These are phyloP conservation scores for Dicycla oo DNA, from an alignment of 2,888 invertebrate species.

Conservation along the genomic window DNA sequence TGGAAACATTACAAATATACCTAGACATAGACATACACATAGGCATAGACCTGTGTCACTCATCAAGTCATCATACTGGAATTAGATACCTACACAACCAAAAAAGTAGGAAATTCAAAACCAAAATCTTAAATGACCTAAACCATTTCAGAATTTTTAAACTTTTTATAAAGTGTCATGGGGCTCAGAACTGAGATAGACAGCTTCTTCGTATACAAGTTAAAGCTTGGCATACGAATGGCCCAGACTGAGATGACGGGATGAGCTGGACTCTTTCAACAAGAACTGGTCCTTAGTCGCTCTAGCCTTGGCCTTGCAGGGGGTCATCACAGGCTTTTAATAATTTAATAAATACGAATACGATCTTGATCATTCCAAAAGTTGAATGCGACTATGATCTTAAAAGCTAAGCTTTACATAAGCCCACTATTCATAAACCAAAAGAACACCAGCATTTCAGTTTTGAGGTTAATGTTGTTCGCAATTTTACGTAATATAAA, in stretches of 20 bases:
- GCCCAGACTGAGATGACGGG: too few species aligned
- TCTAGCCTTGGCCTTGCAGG: too few species aligned
- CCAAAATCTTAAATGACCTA: neutral
- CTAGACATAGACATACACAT: neutral
- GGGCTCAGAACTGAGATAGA: neutral
- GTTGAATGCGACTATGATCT: neutral
- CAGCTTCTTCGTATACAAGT: neutral
- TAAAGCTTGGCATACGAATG: too few species aligned
- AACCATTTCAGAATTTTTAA: neutral
- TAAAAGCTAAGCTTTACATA: too few species aligned
- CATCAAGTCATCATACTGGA: neutral
- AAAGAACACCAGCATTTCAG: slow-evolving; percentile 22
- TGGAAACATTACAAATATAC: neutral
- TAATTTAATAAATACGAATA: neutral
- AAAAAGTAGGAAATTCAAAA: neutral
- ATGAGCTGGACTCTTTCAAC: too few species aligned
- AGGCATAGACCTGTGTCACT: neutral
- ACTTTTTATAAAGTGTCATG: neutral
- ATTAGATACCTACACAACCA: neutral
- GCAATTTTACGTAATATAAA: slow-evolving; percentile 64
- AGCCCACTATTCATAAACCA: slow-evolving; percentile 8
- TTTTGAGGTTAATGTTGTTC: slow-evolving; percentile 56
- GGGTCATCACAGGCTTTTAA: too few species aligned
- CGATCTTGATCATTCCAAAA: neutral
- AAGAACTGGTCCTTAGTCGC: too few species aligned